A percentile compares a stretch with the other conserved stretches of the same genome.
phyloP scores from a whole-genome alignment of 2,113 vertebrate species.

The Excalfactoria chinensis region DNA sequence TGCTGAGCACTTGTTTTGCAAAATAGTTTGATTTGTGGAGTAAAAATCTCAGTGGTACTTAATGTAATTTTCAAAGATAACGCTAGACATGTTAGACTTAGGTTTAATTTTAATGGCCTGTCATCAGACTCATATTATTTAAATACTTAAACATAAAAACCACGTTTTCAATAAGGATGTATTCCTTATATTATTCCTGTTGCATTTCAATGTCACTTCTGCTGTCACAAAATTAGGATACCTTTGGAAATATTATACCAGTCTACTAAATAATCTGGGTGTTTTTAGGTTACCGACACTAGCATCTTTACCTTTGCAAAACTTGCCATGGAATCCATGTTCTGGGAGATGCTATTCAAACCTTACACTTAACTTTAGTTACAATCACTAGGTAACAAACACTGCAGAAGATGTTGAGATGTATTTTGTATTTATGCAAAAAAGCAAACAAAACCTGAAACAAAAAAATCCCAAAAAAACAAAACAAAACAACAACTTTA shows the following conservation, averaged over 20 bases:
- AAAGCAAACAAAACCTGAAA: neutral
- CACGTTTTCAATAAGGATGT: neutral
- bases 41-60: neutral
- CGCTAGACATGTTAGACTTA: neutral
- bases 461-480: neutral
- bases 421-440: neutral
- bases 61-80: neutral
- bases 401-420: neutral
- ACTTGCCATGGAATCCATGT: rapidly evolving
- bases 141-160: neutral
- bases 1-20: slow-evolving; percentile 16
- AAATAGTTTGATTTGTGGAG: neutral
- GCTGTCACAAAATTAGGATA: neutral
- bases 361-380: neutral
- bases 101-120: neutral
- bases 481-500: neutral
- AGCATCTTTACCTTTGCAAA: neutral
- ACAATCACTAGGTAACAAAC: slow-evolving; percentile 1
- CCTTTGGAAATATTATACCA: neutral
- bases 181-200: neutral
- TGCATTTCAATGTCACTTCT: neutral
- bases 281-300: neutral
- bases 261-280: neutral
- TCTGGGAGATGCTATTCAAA: neutral
- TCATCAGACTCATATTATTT: neutral